Evolutionary conservation across 2,113 vertebrate species (phyloP).

Genomic region (Paralichthys olivaceus): DNA sequence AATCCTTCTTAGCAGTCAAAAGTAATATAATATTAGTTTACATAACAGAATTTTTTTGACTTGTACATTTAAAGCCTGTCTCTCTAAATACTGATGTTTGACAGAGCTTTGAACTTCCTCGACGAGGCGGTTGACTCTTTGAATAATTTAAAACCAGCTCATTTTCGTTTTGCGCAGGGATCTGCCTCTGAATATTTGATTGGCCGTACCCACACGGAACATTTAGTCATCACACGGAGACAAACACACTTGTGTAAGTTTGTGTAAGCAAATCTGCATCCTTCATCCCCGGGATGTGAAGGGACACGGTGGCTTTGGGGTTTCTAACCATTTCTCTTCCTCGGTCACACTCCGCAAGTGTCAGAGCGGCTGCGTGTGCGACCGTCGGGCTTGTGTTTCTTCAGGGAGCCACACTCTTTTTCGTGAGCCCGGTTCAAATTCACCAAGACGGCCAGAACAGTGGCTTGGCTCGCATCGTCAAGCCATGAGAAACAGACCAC

Average conservation of each 20-base stretch:
- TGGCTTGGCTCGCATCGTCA: conserved; percentile 55
- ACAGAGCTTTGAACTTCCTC: conserved; percentile 20
- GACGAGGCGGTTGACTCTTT: conserved; percentile 22
- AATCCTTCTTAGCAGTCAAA: not conserved
- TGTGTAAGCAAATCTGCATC: conserved; percentile 56
- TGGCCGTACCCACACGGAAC: conserved; percentile 14
- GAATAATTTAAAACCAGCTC: conserved; percentile 44
- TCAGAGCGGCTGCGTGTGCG: conserved; percentile 23
- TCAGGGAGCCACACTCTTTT: conserved; percentile 24
- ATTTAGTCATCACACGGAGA: conserved; percentile 53
- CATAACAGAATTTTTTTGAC: conserved; percentile 4
- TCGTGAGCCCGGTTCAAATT: conserved; percentile 45
- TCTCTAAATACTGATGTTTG: not conserved
- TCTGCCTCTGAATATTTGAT: conserved; percentile 58
- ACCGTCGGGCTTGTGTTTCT: conserved; percentile 38
- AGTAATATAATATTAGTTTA: not conserved
- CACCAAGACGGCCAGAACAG: conserved; percentile 60
- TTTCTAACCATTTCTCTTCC: conserved; percentile 23
- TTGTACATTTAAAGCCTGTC: not conserved
- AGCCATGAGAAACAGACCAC: conserved; percentile 46
- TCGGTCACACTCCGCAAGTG: conserved; percentile 36
- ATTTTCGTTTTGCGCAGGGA: not conserved
- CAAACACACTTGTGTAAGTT: conserved; percentile 53
- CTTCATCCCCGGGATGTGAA: conserved; percentile 47
- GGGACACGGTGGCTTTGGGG: conserved; percentile 49